Base-by-base conservation (phyloP, 1,140 invertebrate genomes). In the Pseudachorutes palmiensis region DNA sequence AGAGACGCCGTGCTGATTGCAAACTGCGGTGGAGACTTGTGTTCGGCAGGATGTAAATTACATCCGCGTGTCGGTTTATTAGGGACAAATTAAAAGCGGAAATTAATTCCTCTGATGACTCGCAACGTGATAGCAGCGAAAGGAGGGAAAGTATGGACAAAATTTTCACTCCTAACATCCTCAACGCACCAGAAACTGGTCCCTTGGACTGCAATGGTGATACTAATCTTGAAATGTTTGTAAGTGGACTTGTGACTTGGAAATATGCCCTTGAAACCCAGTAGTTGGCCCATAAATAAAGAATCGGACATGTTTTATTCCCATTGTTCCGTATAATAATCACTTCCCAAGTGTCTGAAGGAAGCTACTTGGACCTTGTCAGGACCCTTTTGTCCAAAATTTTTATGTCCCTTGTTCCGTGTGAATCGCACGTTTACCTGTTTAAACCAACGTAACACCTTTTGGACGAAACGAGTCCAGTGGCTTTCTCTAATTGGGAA, bases 261-360 rank as follows among this genome's bases (percentile, higher is more conserved):
- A n/a, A n/a, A n/a, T n/a, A n/a, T n/a, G n/a, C n/a, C n/a, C n/a
- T n/a, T n/a, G n/a, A n/a, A n/a, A n/a, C n/a, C n/a, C n/a, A n/a
- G n/a, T n/a, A n/a, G n/a, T n/a, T n/a, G n/a, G n/a, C 3, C 24
- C 12, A 55, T 55, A 55, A 55, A 55, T 55, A 55, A 19, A 45
- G 36, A 55, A 14, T 55, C 24, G 3, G 12, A 22, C 9, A 12
- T 26, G 9, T 55, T 55, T 55, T 41, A 41, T 41, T 41, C 19
- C 36, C 51, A 16, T 55, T 55, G 51, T 55, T 55, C 51, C 51
- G 24, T 9, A 55, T 24, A 24, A 55, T 55, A 55, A 55, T 55
- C 51, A 55, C 24, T 5, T 19, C 24, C 12, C 5, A 16, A 9
- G 5, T 16, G 14, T 19, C 3, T 55, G 12, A 16, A 24, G 12